Conservation (phyloP, 2,888 invertebrate species). For the Xiphydria camelus region DNA sequence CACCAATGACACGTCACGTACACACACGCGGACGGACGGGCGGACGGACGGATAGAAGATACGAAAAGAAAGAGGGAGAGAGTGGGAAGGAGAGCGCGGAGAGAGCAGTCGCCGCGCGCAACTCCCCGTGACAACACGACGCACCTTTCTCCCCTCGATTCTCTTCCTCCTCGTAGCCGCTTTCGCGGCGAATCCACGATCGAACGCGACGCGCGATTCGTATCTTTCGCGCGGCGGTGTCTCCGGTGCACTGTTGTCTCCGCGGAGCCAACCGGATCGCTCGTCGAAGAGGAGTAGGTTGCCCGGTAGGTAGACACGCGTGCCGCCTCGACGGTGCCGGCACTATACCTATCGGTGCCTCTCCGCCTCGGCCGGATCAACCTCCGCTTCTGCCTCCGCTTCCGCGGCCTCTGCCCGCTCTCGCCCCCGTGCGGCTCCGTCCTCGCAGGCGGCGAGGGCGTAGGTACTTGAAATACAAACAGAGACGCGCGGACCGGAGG, state of each 20-base stretch:
- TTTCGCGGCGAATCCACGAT: too few relatives aligned
- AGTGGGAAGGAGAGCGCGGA: too few relatives aligned
- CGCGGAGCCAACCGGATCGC: background rate
- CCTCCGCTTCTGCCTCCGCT: slow-evolving; percentile 4
- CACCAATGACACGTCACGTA: too few relatives aligned
- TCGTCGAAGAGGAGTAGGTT: background rate
- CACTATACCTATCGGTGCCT: background rate
- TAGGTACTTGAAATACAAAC: slow-evolving; percentile 56
- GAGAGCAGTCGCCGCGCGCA: too few relatives aligned
- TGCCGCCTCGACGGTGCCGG: background rate
- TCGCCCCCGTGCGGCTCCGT: slow-evolving; percentile 22
- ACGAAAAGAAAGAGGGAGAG: too few relatives aligned
- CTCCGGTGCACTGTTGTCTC: background rate
- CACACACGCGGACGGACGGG: too few relatives aligned
- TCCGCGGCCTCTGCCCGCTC: slow-evolving; percentile 1
- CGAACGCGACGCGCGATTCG: too few relatives aligned
- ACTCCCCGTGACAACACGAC: too few relatives aligned
- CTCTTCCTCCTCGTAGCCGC: too few relatives aligned
- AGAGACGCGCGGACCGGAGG: slow-evolving; percentile 45
- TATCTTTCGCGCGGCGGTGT: background rate
- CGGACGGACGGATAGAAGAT: too few relatives aligned
- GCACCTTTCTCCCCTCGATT: too few relatives aligned
- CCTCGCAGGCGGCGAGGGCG: slow-evolving; percentile 49
- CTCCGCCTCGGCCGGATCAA: slow-evolving; percentile 4
- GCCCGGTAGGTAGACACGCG: background rate